Base-by-base conservation (phyloP, 2,888 invertebrate species). In the Cerceris rybyensis region DNA sequence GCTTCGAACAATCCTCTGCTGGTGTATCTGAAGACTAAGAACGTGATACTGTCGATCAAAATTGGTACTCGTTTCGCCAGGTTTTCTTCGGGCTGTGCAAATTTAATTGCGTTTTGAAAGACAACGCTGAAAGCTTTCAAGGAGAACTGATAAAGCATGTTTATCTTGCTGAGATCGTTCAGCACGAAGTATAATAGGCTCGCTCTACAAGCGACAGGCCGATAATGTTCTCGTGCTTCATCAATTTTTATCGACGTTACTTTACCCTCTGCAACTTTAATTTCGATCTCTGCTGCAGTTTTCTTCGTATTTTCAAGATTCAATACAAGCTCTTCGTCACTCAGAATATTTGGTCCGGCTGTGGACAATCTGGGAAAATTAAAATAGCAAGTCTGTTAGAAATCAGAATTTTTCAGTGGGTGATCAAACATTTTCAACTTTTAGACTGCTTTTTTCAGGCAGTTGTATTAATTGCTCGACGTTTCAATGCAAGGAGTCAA, bases 141-240 rank as follows among this genome's bases (percentile, higher is more conserved):
- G 0, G 98, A 98, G 93, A 98, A 98, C 92, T 98, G 98, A 93
- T 99, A 99, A 91, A 99, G 97, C 58, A 97, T 97, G 93, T 98
- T 98, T 87, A 98, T 98, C 92, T 97, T 97, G 93, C 96, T 95
- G 64, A 99, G 93, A 88, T 98, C 98, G 90, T 98, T 98, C 76
- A 99, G 93, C 78, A 98, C 97, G 91, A 99, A 99, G 92, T 98
- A 98, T 0, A 98, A 93, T 0, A 98, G 94, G 0, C 98, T 98
- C 0, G 98, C 98, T 76, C 98, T 93, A 0, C 95, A 94, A 0
- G 98, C 98, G 0, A 97, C 98, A 7, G 96, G 95, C 91, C 97
- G 94, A 92, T 98, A 98, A 90, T 95, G 95, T 91, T 98, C 98
- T 84, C 98, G 94, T 5, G 98, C 98, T 83, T 96, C 96, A 90